phyloP scores from a whole-genome alignment of 2,888 invertebrate genomes.

The Drosophila birchii region DNA sequence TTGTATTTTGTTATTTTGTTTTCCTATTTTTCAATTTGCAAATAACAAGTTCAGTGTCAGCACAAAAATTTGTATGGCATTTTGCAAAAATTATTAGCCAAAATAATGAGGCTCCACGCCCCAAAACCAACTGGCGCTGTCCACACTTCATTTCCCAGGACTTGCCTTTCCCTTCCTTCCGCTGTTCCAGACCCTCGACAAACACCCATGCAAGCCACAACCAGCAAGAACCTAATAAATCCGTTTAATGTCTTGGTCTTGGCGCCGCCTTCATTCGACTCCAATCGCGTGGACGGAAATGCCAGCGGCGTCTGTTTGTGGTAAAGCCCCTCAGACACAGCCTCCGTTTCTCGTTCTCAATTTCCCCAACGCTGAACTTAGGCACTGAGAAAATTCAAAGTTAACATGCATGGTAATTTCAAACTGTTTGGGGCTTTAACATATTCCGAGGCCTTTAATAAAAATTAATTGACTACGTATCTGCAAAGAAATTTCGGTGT shows the following conservation, averaged over 20 bases:
- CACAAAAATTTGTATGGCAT: slow-evolving; percentile 54
- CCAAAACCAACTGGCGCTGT: slow-evolving; percentile 45
- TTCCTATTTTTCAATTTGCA: slow-evolving; percentile 57
- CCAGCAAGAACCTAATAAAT: slow-evolving; percentile 76
- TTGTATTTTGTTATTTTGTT: background rate
- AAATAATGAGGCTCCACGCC: slow-evolving; percentile 57
- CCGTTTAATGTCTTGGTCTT: slow-evolving; percentile 72
- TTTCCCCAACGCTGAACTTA: slow-evolving; percentile 1
- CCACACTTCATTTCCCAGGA: slow-evolving; percentile 57
- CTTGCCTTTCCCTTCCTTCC: slow-evolving; percentile 17
- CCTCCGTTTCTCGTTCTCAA: background rate
- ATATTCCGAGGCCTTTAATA: background rate
- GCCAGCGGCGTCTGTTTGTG: slow-evolving; percentile 57
- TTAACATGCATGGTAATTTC: background rate
- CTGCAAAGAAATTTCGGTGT: background rate
- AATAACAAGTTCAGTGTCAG: slow-evolving; percentile 68
- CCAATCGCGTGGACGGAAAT: slow-evolving; percentile 63
- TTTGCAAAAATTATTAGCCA: slow-evolving; percentile 58
- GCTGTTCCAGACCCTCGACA: background rate
- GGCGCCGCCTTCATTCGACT: slow-evolving; percentile 66
- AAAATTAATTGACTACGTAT: background rate
- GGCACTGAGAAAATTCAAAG: slow-evolving; percentile 9
- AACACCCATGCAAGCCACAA: slow-evolving; percentile 1
- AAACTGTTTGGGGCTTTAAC: background rate
- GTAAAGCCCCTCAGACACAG: slow-evolving; percentile 25